These are phyloP conservation scores for Drosophila meridiana DNA, from an alignment of 2,888 invertebrate genomes.

Conservation along the genomic window DNA sequence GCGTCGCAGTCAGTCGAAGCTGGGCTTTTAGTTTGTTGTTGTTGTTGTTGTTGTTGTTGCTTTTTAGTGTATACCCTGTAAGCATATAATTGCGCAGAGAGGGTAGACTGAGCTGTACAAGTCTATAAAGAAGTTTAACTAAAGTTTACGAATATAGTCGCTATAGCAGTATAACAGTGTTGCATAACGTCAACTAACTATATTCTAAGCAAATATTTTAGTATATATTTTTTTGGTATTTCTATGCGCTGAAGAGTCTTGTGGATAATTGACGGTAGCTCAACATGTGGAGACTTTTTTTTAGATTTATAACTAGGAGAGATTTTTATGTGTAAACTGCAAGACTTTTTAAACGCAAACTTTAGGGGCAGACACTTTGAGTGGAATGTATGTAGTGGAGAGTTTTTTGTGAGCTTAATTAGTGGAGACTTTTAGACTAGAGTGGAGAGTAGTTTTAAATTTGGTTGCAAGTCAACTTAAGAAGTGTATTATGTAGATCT, in stretches of 20 bases:
- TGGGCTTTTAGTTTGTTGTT: slow-evolving; percentile 36
- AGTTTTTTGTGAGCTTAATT: not conserved
- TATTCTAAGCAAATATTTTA: not conserved
- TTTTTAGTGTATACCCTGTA: slow-evolving; percentile 31
- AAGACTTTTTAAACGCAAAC: not conserved
- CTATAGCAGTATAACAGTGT: not conserved
- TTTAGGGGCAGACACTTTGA: too few species aligned
- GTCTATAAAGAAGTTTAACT: not conserved
- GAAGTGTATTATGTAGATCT: too few species aligned
- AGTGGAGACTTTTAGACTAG: not conserved
- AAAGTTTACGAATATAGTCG: too few species aligned
- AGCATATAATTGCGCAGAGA: not conserved
- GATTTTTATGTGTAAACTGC: not conserved
- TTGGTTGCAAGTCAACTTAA: too few species aligned
- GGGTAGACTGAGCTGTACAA: not conserved
- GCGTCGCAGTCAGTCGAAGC: not conserved
- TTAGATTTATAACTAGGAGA: not conserved
- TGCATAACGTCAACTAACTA: not conserved
- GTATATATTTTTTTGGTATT: not conserved
- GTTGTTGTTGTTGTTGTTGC: slow-evolving; percentile 1
- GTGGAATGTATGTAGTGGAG: not conserved
- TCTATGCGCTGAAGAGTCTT: not conserved
- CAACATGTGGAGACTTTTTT: not conserved
- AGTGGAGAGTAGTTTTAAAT: not conserved
- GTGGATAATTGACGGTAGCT: not conserved